Percentiles rank a stretch among this genome's conserved stretches.
Conservation (phyloP, 2,113 vertebrate genomes). For the Mirza zaza region DNA sequence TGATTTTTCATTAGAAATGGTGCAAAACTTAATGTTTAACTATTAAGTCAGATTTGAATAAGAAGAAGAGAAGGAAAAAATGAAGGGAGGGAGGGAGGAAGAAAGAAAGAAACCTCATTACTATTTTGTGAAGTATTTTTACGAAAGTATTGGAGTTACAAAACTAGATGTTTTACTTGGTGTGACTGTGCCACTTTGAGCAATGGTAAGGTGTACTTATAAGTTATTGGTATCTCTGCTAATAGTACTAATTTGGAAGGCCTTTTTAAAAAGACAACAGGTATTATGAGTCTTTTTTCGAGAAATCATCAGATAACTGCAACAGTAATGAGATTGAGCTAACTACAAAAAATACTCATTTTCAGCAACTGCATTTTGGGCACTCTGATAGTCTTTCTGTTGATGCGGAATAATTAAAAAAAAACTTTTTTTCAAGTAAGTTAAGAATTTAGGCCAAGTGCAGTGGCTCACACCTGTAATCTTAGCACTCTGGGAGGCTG, state of each 20-base stretch:
- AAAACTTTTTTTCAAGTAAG: constrained; percentile 5
- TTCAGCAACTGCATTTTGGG: background rate
- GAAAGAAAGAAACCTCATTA: background rate
- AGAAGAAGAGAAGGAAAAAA: background rate
- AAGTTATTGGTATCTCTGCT: background rate
- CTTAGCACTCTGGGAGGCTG: no score
- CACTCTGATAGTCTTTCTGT: background rate
- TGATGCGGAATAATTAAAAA: background rate
- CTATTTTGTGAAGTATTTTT: background rate
- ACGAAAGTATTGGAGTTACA: background rate
- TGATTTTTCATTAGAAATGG: background rate
- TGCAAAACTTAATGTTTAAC: background rate
- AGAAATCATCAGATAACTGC: background rate
- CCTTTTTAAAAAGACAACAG: background rate
- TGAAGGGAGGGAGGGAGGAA: background rate
- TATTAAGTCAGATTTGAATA: background rate
- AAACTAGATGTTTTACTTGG: constrained; percentile 1
- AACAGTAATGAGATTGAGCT: background rate
- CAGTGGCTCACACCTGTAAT: no score
- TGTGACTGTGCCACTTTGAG: background rate
- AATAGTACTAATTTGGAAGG: background rate
- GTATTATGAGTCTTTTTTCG: background rate
- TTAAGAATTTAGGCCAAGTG: background rate
- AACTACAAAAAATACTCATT: background rate
- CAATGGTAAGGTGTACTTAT: background rate